phyloP scores from a whole-genome alignment of 1,140 invertebrate genomes.

The Calephelis nemesis region DNA sequence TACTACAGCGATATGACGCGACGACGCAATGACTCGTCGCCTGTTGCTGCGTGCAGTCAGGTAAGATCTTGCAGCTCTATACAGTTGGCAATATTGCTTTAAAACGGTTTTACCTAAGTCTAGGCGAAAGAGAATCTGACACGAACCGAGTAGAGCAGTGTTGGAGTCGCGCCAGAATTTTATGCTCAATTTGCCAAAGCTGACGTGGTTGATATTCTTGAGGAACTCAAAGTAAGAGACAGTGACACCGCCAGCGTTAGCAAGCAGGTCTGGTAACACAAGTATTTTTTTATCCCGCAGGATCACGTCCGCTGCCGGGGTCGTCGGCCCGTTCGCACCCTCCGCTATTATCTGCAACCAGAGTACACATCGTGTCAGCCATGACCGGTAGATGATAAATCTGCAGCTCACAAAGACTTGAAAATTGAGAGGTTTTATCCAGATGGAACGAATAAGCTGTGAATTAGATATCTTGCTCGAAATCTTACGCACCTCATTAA shows the following conservation, averaged over 20 bases:
- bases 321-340: slow-evolving; percentile 94
- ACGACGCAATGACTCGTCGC: too few relatives aligned
- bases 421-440: too few relatives aligned
- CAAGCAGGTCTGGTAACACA: slow-evolving; percentile 90
- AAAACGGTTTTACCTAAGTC: too few relatives aligned
- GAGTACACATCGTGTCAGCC: too few relatives aligned
- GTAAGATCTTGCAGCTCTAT: too few relatives aligned
- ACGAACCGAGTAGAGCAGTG: slow-evolving; percentile 60
- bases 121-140: slow-evolving; percentile 27
- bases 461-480: too few relatives aligned
- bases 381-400: not conserved
- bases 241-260: slow-evolving; percentile 93
- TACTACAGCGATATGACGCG: too few relatives aligned
- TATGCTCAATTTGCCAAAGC: slow-evolving; percentile 92
- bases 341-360: slow-evolving; percentile 80
- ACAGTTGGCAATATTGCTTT: too few relatives aligned
- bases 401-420: too few relatives aligned
- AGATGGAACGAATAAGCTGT: too few relatives aligned
- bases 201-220: slow-evolving; percentile 89
- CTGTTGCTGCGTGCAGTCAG: too few relatives aligned
- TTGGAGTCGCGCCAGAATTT: slow-evolving; percentile 92
- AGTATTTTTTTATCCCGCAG: slow-evolving; percentile 86
- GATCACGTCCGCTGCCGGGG: slow-evolving; percentile 89
- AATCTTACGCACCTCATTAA: too few relatives aligned
- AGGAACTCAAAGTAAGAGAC: slow-evolving; percentile 96